Base-by-base conservation (phyloP, 2,888 invertebrate genomes). In the Rhimphoctona megacephalus region DNA sequence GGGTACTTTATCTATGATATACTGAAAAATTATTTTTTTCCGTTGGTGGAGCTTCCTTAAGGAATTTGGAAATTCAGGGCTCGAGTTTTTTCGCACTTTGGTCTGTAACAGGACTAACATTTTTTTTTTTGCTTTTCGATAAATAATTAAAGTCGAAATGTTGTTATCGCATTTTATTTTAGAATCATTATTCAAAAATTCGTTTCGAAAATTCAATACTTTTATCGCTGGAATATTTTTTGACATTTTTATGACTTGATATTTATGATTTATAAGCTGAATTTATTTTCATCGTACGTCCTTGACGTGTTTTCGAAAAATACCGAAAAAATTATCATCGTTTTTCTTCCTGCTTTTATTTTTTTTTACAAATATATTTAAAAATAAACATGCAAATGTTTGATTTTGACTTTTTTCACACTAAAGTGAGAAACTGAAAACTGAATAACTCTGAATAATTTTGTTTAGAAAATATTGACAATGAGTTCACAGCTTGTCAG, bases 401-500 rank as follows among this genome's bases (percentile, higher is more conserved):
- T 61, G 30, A 30, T 17, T 61, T 22, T 11, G 3, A 25, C 6
- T 3, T 30, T 30, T 30, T 61, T 22, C 8, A 30, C 30, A 61
- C 14, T 17, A 61, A 61, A 61, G 1, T 30, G 30, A 61, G 4
- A 43, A 2, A 43, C 14, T 43, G 11, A 39, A 57, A 30, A 57
- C 14, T 25, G 57, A 30, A 14, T 14, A 57, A 25, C 11, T 14
- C 9, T 17, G 30, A 61, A 30, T 30, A 61, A 30, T 61, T 22
- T 17, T 61, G 30, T 17, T 30, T 6, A 4, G 6, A 11, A 61
- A 61, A 61, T 6, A 17, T 61, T 17, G 61, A 61, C 61, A 7
- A 25, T 14, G 14, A 14, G 25, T 19, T 81, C 36, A 80, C 19
- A 43, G 8, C 43, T n/a, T 43, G 80, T 73, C 57, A 49, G 77